Percentiles rank a stretch among this genome's conserved stretches.
Conservation (phyloP, 2,113 vertebrate genomes). For the Odobenus rosmarus region DNA sequence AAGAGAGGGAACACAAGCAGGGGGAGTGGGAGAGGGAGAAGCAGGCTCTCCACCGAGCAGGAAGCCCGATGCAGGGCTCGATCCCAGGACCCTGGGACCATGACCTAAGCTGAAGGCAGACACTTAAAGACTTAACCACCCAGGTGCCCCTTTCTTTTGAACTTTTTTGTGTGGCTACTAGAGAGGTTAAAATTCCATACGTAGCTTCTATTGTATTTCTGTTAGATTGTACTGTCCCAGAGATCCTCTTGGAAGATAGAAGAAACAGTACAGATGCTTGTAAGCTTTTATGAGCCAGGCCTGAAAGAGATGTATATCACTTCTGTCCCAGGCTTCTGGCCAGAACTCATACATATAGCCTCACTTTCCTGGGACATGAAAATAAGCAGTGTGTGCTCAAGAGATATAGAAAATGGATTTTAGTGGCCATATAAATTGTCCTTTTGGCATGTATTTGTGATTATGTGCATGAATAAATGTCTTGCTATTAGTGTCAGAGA, state of each 20-base stretch:
- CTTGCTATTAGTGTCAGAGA: not conserved
- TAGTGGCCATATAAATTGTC: not conserved
- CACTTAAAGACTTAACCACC: too few species aligned
- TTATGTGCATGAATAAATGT: not conserved
- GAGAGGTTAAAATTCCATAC: not conserved
- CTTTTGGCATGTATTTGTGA: not conserved
- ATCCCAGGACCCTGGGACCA: too few species aligned
- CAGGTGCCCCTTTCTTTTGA: not conserved
- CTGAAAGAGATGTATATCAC: not conserved
- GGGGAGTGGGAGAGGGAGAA: too few species aligned
- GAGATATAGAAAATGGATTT: not conserved
- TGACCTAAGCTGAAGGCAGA: too few species aligned
- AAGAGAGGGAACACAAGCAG: too few species aligned
- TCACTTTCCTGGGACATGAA: not conserved
- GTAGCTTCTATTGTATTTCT: not conserved
- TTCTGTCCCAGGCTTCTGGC: not conserved
- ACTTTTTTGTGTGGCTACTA: not conserved
- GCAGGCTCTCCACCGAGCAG: too few species aligned
- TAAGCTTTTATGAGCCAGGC: not conserved
- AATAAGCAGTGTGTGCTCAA: not conserved
- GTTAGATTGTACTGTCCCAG: not conserved
- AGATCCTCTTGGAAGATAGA: not conserved
- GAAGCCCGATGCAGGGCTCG: too few species aligned
- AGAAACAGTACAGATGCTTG: not conserved
- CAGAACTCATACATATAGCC: not conserved